Percentiles rank a stretch among this genome's conserved stretches.
Evolutionary conservation across 2,888 invertebrate genomes (phyloP).

Genomic region (Epinotia bilunana): DNA sequence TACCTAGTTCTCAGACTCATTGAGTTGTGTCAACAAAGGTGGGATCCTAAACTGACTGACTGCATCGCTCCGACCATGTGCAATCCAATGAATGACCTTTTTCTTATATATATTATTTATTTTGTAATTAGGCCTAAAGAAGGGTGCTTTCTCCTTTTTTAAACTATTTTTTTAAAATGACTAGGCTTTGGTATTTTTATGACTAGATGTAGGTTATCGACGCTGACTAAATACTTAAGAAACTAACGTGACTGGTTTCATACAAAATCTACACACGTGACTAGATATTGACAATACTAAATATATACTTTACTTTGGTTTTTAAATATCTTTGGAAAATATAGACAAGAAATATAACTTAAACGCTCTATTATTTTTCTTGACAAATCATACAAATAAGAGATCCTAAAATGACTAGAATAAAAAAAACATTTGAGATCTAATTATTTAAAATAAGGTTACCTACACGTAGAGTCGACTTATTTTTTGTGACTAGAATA

Average conservation of each 20-base stretch:
- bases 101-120: no score
- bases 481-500: constrained; percentile 1
- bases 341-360: neutral
- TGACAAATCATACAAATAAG: neutral
- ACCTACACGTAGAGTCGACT: neutral
- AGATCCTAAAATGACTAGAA: constrained; percentile 1
- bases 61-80: no score
- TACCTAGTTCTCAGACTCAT: no score
- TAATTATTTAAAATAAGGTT: neutral
- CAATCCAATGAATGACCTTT: no score
- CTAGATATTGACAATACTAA: neutral
- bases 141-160: neutral
- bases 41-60: no score
- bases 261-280: neutral
- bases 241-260: neutral
- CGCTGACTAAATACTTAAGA: neutral
- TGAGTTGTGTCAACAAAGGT: no score
- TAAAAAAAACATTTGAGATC: constrained; percentile 2
- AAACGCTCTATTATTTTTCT: neutral
- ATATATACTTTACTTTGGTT: neutral
- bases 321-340: neutral
- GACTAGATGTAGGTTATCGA: constrained; percentile 6
- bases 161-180: neutral
- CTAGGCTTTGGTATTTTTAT: neutral
- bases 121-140: no score